Percentiles rank a stretch among this genome's conserved stretches.
phyloP scores from a whole-genome alignment of 2,888 invertebrate genomes.

The Parnassius orleans region DNA sequence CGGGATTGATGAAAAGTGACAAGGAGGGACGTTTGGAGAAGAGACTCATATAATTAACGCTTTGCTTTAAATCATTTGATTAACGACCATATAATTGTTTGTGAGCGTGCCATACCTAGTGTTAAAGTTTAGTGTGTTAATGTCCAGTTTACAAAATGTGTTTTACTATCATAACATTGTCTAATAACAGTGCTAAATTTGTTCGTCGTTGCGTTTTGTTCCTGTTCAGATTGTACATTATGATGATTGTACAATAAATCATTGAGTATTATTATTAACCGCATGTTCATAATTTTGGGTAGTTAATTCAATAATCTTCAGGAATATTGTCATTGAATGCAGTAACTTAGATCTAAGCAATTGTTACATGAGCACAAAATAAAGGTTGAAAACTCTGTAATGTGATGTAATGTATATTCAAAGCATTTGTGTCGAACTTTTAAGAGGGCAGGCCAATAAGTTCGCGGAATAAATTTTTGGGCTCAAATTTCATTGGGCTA shows the following conservation, averaged over 20 bases:
- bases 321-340: not conserved
- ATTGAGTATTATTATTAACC: not conserved
- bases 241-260: conserved; percentile 1
- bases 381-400: too few species aligned
- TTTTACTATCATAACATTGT: conserved; percentile 4
- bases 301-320: not conserved
- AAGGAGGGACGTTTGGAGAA: conserved; percentile 15
- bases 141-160: conserved; percentile 5
- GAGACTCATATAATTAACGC: conserved; percentile 45
- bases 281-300: conserved; percentile 7
- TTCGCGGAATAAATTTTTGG: too few species aligned
- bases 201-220: not conserved
- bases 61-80: conserved; percentile 57
- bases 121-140: conserved; percentile 20
- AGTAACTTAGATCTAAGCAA: too few species aligned
- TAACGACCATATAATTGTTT: conserved; percentile 46
- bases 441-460: too few species aligned
- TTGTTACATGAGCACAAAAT: too few species aligned
- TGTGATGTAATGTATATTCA: too few species aligned
- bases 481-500: too few species aligned
- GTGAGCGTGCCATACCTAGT: conserved; percentile 72
- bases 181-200: conserved; percentile 5
- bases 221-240: not conserved
- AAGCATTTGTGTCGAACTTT: too few species aligned
- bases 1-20: not conserved